Evolutionary conservation across 1,140 invertebrate genomes (phyloP).

Genomic region (Campoletis sonorensis): DNA sequence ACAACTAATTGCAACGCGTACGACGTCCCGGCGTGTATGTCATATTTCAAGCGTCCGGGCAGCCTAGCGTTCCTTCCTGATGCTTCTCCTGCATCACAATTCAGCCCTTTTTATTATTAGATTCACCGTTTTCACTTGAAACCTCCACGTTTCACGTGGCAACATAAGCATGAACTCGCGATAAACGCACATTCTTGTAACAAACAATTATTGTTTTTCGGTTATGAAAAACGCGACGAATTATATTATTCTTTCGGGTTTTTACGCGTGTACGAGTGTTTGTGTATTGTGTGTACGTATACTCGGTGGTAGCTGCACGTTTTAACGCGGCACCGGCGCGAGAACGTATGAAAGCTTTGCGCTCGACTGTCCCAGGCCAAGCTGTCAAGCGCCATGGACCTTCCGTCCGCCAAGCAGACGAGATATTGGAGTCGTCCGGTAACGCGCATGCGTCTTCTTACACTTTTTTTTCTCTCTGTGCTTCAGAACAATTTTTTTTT

Average conservation of each 20-base stretch:
- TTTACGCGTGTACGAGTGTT: background rate
- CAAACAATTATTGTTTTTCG: background rate
- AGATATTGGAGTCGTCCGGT: conserved; percentile 21
- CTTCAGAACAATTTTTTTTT: too few relatives aligned
- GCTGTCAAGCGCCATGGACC: conserved; percentile 43
- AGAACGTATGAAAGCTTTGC: background rate
- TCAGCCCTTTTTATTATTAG: background rate
- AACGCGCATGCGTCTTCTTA: conserved; percentile 29
- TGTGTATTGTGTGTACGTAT: too few relatives aligned
- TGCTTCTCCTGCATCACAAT: conserved; percentile 34
- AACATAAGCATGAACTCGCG: conserved; percentile 20
- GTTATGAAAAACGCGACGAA: conserved; percentile 1
- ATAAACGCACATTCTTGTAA: conserved; percentile 37
- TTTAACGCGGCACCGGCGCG: conserved; percentile 15
- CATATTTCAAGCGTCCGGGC: conserved; percentile 38
- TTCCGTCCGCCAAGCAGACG: conserved; percentile 40
- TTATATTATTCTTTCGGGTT: background rate
- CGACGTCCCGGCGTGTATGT: conserved; percentile 25
- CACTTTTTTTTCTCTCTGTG: background rate
- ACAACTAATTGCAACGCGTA: conserved; percentile 5
- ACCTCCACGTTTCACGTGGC: conserved; percentile 31
- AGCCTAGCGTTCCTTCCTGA: conserved; percentile 30
- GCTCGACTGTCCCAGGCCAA: conserved; percentile 35
- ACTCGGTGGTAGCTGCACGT: background rate
- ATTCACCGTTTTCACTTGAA: background rate